Evolutionary conservation across 2,113 vertebrate species (phyloP).

Genomic region (Mormoops blainvillei): DNA sequence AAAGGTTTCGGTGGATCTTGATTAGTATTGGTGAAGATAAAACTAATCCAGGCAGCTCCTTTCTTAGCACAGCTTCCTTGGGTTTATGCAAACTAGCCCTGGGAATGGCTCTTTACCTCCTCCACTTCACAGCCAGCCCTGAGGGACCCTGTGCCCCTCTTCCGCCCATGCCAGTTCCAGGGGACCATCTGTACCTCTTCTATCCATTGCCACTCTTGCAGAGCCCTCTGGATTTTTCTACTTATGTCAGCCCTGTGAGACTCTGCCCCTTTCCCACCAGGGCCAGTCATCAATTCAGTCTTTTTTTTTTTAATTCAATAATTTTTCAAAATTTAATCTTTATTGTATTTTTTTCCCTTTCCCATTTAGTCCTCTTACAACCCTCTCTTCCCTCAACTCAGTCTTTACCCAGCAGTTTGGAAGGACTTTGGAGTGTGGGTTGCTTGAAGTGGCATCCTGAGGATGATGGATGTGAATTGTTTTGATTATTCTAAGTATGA

Average conservation of each 20-base stretch:
- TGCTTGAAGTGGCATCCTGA: neutral
- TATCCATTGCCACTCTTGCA: neutral
- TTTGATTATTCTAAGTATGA: neutral
- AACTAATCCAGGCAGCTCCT: neutral
- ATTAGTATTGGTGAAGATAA: neutral
- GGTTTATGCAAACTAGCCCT: neutral
- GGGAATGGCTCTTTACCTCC: neutral
- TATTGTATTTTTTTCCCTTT: no score
- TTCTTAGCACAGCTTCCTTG: neutral
- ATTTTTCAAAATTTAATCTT: no score
- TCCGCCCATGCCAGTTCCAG: neutral
- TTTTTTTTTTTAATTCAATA: neutral
- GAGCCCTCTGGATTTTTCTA: neutral
- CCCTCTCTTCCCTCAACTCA: neutral
- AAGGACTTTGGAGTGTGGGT: neutral
- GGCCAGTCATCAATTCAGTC: neutral
- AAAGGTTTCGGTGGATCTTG: neutral
- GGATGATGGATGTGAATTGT: neutral
- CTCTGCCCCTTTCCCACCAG: neutral
- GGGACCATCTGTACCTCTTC: neutral
- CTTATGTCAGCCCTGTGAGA: neutral
- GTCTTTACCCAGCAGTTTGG: neutral
- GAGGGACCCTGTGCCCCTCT: neutral
- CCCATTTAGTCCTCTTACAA: no score
- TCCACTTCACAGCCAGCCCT: neutral